These are phyloP conservation scores for Oscheius sp. DNA, from an alignment of 2,888 invertebrate species.

Conservation along the genomic window DNA sequence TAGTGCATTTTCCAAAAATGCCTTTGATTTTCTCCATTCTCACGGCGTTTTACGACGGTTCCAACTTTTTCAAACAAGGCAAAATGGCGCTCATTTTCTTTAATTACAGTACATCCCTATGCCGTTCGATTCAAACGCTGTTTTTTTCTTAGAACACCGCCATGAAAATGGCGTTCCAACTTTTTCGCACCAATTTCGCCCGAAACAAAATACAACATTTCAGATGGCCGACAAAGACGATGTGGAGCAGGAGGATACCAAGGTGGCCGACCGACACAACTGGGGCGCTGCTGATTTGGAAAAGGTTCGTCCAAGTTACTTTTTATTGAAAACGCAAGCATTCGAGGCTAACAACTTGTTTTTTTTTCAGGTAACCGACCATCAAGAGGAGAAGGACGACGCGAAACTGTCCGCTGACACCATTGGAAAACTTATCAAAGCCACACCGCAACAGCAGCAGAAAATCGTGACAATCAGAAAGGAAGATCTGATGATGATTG, in stretches of 20 bases:
- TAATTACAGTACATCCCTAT: no score
- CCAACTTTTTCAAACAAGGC: no score
- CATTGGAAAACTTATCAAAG: conserved; percentile 49
- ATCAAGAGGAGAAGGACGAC: conserved; percentile 56
- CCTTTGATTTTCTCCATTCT: no score
- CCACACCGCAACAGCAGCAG: conserved; percentile 33
- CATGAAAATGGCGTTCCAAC: no score
- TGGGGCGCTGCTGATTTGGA: conserved; percentile 65
- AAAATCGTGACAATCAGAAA: conserved; percentile 55
- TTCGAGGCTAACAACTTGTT: neutral
- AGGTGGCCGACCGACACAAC: conserved; percentile 61
- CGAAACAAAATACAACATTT: neutral
- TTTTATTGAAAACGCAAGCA: neutral
- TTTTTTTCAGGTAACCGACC: conserved; percentile 50
- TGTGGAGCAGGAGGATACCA: conserved; percentile 42
- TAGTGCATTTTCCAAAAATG: no score
- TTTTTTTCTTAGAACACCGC: no score
- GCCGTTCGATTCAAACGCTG: no score
- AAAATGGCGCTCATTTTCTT: no score
- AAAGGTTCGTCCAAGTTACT: conserved; percentile 43
- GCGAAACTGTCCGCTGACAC: conserved; percentile 47
- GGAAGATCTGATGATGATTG: conserved; percentile 60
- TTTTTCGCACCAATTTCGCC: no score
- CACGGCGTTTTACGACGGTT: no score
- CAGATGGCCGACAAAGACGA: conserved; percentile 39